Percentiles rank a stretch among this genome's conserved stretches.
phyloP scores from a whole-genome alignment of 2,797 vertebrate species.

The Neosilurus hyrtlii region DNA sequence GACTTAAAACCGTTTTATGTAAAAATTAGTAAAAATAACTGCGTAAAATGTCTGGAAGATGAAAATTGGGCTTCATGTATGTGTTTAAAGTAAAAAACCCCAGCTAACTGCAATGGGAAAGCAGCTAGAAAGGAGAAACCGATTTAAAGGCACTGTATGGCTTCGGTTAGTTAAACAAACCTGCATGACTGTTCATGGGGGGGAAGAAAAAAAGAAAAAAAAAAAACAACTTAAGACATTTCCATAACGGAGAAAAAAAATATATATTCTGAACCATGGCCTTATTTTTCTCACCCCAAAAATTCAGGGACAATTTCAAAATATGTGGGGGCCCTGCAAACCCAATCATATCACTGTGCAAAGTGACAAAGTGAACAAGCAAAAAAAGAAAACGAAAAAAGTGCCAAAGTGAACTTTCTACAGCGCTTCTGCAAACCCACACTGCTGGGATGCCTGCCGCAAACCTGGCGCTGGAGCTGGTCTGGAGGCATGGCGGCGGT shows the following conservation, averaged over 20 bases:
- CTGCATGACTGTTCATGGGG: slow-evolving; percentile 83
- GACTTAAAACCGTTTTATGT: slow-evolving; percentile 98
- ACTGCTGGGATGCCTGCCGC: slow-evolving; percentile 75
- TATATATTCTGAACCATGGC: slow-evolving; percentile 74
- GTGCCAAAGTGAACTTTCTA: slow-evolving; percentile 97
- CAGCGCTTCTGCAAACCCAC: slow-evolving; percentile 72
- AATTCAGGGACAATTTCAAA: slow-evolving; percentile 43
- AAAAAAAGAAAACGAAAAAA: slow-evolving; percentile 76
- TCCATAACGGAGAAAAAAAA: slow-evolving; percentile 61
- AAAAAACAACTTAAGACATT: slow-evolving; percentile 48
- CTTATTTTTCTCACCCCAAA: slow-evolving; percentile 63
- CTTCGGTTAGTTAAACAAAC: slow-evolving; percentile 88
- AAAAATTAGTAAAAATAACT: slow-evolving; percentile 98
- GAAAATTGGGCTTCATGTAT: slow-evolving; percentile 69
- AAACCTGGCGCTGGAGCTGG: slow-evolving; percentile 72
- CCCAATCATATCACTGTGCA: slow-evolving; percentile 86
- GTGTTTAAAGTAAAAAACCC: slow-evolving; percentile 80
- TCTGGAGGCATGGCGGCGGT: slow-evolving; percentile 56
- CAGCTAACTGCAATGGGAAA: slow-evolving; percentile 86
- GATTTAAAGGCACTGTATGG: slow-evolving; percentile 99
- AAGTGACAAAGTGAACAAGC: slow-evolving; percentile 87
- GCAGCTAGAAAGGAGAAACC: slow-evolving; percentile 78
- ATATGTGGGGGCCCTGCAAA: slow-evolving; percentile 68
- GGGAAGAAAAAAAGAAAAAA: slow-evolving; percentile 46
- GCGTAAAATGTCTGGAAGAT: slow-evolving; percentile 99